Percentiles rank a stretch among this genome's conserved stretches.
Evolutionary conservation across 2,113 vertebrate genomes (phyloP).

Genomic region (Brachypodius melanocephalos): DNA sequence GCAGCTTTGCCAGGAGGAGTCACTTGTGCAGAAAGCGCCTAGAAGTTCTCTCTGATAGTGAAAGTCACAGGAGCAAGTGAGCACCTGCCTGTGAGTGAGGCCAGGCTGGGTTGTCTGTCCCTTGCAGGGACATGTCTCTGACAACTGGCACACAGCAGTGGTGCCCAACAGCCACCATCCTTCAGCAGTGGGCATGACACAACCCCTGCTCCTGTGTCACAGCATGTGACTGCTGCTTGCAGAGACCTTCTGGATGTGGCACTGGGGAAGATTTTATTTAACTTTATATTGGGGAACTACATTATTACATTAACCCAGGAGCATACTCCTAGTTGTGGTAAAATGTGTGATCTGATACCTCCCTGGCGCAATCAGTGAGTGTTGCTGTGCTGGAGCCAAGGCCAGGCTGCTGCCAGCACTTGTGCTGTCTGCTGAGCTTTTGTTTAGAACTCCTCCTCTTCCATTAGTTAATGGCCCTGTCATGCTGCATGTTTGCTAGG

Average conservation of each 20-base stretch:
- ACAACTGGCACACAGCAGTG: not conserved
- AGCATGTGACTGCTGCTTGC: not conserved
- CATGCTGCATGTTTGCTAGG: not conserved
- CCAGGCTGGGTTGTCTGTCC: not conserved
- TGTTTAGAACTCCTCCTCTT: slow-evolving; percentile 14
- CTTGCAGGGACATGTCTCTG: slow-evolving; percentile 17
- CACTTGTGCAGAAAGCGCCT: not conserved
- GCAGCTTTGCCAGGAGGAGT: slow-evolving; percentile 29
- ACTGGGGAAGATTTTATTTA: not conserved
- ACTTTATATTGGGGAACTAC: not conserved
- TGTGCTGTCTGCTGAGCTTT: not conserved
- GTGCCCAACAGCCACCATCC: not conserved
- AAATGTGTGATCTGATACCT: not conserved
- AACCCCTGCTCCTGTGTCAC: not conserved
- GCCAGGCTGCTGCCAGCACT: not conserved
- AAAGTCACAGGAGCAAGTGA: slow-evolving; percentile 39
- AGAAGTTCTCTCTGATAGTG: slow-evolving; percentile 7
- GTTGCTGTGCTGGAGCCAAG: not conserved
- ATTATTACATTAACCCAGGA: not conserved
- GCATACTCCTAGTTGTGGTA: not conserved
- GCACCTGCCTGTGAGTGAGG: slow-evolving; percentile 32
- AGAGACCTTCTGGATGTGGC: not conserved
- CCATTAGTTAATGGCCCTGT: slow-evolving; percentile 1
- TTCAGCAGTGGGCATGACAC: not conserved
- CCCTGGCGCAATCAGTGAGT: not conserved